Evolutionary conservation across 2,797 vertebrate genomes (phyloP), one percentile per base, ranked within the genome.

Genomic region (Prunella strophiata): DNA sequence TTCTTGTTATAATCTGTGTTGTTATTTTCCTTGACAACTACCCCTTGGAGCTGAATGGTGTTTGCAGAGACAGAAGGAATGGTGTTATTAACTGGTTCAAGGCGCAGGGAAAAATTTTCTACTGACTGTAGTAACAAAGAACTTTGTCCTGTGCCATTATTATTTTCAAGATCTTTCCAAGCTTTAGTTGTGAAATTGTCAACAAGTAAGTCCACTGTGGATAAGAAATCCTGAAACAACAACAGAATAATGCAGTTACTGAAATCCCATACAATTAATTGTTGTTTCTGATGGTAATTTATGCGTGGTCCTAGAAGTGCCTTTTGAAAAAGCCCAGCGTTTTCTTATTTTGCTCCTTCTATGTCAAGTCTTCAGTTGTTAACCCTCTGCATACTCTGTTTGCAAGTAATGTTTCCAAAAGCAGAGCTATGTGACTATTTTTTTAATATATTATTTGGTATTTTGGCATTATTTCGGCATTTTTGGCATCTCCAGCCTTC

Each of bases 121-220:
- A 99, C 79, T 0, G 98, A 98, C 9, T 70, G 26, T 40, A 99
- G 89, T n/a, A 99, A 92, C 42, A 50, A 98, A 95, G 98, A 95
- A 78, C 97, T 98, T 40, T 75, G 68, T 9, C 2, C 36, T 36
- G 36, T 36, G 36, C 36, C 36, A 36, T 36, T 36, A 36, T 36
- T 36, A 9, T 36, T 36, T 36, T 36, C 36, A 36, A 36, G 36
- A 36, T 36, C 2, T 20, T n/a, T 15, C 99, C 99, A 99, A 52
- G 96, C 93, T 4, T 26, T 3, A 65, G 5, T 27, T 73, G 97
- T 9, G 57, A 95, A 66, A 92, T 93, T 85, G 93, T 67, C 29
- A 43, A 98, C 95, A 84, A 99, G 93, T n/a, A 94, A 23, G 20
- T 98, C 96, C 51, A 99, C 96, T 18, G 97, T 98, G 34, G 88